Evolutionary conservation across 2,888 invertebrate species (phyloP).

Genomic region (Euproctis similis): DNA sequence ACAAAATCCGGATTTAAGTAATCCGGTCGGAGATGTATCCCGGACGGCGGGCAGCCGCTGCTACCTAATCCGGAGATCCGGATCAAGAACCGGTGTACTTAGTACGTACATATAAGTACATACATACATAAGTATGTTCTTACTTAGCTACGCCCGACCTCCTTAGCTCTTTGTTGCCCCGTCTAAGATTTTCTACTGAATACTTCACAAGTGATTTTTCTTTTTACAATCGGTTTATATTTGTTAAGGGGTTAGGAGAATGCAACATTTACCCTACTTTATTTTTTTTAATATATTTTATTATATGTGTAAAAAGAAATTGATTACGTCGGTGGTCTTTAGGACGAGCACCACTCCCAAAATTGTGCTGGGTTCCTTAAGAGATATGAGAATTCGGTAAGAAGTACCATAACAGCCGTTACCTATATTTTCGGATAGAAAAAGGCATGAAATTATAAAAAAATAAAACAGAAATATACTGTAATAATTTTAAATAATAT

Average conservation of each 20-base stretch:
- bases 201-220: slow-evolving; percentile 18
- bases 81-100: slow-evolving; percentile 51
- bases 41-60: slow-evolving; percentile 65
- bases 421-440: no score
- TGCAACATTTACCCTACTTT: no score
- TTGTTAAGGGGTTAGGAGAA: slow-evolving; percentile 13
- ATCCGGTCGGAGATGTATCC: slow-evolving; percentile 66
- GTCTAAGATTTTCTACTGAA: slow-evolving; percentile 25
- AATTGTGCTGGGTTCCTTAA: no score
- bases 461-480: no score
- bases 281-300: no score
- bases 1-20: slow-evolving; percentile 67
- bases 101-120: slow-evolving; percentile 30
- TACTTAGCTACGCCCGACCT: slow-evolving; percentile 25
- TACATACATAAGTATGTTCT: slow-evolving; percentile 39
- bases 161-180: slow-evolving; percentile 42
- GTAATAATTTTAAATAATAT: no score
- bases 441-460: no score
- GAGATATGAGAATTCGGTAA: no score
- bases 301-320: no score
- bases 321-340: no score
- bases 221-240: slow-evolving; percentile 22
- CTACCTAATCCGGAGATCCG: slow-evolving; percentile 66
- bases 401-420: no score
- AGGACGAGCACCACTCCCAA: no score